Conservation (phyloP, 2,888 invertebrate species). For the Drepana falcataria region DNA sequence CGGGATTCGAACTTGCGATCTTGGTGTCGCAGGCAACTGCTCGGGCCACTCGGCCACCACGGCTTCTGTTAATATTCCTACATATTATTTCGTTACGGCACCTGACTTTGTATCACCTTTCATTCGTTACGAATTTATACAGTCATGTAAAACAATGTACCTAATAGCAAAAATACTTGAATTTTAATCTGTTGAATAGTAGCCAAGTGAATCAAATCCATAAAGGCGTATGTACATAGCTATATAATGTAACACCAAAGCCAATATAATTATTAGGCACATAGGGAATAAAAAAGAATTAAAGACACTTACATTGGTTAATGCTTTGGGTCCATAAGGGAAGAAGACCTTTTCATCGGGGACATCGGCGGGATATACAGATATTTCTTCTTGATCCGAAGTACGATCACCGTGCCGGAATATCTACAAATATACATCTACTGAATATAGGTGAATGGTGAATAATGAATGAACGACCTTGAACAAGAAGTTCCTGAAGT, state of each 20-base stretch:
- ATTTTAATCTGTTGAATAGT: not conserved
- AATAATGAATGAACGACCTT: not conserved
- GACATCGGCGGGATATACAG: slow-evolving; percentile 73
- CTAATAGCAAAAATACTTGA: not conserved
- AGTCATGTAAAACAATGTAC: not conserved
- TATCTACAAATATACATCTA: slow-evolving; percentile 57
- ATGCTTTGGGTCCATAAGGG: slow-evolving; percentile 81
- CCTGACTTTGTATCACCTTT: not conserved
- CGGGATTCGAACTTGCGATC: no score
- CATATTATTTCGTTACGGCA: not conserved
- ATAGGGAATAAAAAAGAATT: no score
- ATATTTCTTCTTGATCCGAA: slow-evolving; percentile 75
- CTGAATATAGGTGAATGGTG: not conserved
- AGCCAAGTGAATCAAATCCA: not conserved
- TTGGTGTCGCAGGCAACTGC: no score
- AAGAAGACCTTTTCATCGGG: slow-evolving; percentile 61
- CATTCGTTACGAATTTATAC: not conserved
- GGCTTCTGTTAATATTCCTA: no score
- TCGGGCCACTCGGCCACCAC: no score
- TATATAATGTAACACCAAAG: not conserved
- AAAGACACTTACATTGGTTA: slow-evolving; percentile 78
- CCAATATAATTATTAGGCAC: no score
- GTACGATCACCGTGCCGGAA: slow-evolving; percentile 86
- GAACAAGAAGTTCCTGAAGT: not conserved
- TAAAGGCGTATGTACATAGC: not conserved